Base-by-base conservation (phyloP, 2,888 invertebrate genomes). In the Lasius platythorax region DNA sequence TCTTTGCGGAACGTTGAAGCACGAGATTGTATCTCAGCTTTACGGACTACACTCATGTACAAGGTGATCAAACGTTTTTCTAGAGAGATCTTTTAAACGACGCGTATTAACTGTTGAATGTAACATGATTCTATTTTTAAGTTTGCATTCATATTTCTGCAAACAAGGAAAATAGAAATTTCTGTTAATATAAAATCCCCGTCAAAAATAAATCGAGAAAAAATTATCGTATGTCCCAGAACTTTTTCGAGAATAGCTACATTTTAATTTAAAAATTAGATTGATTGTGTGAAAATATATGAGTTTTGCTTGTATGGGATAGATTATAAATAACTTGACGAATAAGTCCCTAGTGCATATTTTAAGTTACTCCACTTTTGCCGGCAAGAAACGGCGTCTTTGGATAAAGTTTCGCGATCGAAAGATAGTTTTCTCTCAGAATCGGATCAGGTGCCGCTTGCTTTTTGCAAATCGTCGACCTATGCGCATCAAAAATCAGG, bases 1-100 rank as follows among this genome's bases (percentile, higher is more conserved):
- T 89, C 90, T 90, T 90, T 89, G 83, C 87, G 81, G 50, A 83
- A 85, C 84, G 61, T 85, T 90, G 83, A 85, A 76, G 88, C 83
- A 86, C 70, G 78, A 90, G 83, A 86, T 90, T 74, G 84, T 82
- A 83, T 37, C 46, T 79, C 43, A 23, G 4, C 23, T 72, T 40
- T 33, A 33, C 12, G 37, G 23, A 15, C 12, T 23, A 8, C 1
- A 12, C 11, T 58, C 58, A 58, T 33, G 6, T 50, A 46, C 12
- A 33, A 61, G 58, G 15, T 37, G 12, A 61, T 37, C 4, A 15
- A 37, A 70, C 18, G 8, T 67, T 58, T 11, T 0, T 5, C 12
- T 23, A 4, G 12, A 4, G 4, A 30, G 33, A 30, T 28, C 3
- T 9, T 67, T 56, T 5, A 9, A 68, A 50, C 23, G 30, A 40